phyloP scores from a whole-genome alignment of 2,888 invertebrate genomes.

The Macrosiphum euphorbiae region DNA sequence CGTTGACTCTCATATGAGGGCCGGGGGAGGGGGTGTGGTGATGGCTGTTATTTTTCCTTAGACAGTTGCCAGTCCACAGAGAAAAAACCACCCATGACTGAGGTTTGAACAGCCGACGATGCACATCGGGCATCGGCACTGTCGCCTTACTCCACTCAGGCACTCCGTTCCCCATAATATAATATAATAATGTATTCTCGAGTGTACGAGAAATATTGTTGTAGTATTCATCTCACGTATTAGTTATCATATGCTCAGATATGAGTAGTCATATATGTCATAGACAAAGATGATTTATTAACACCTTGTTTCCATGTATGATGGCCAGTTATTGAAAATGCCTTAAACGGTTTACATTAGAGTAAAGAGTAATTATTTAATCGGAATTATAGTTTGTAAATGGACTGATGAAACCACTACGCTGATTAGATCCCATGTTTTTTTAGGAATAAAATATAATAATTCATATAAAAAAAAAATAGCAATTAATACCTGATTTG shows the following conservation, averaged over 20 bases:
- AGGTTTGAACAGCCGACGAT: not conserved
- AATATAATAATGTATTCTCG: not conserved
- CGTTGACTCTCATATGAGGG: not conserved
- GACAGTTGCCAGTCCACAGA: not conserved
- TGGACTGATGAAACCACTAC: conserved; percentile 11
- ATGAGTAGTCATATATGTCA: conserved; percentile 33
- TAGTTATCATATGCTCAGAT: conserved; percentile 22
- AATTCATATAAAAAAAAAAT: conserved; percentile 46
- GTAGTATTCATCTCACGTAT: conserved; percentile 32
- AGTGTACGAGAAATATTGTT: not conserved
- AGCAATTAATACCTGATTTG: conserved; percentile 39
- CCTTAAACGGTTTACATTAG: conserved; percentile 56
- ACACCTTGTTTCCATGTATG: conserved; percentile 45
- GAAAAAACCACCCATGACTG: not conserved
- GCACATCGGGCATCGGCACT: not conserved
- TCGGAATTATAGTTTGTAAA: conserved; percentile 54
- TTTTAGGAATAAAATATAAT: conserved; percentile 42
- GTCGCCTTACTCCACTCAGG: not conserved
- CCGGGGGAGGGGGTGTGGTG: not conserved
- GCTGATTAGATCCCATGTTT: conserved; percentile 36
- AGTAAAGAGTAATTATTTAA: conserved; percentile 61
- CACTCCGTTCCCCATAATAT: not conserved
- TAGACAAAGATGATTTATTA: conserved; percentile 51
- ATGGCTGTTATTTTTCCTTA: not conserved
- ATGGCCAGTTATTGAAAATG: conserved; percentile 59